These are phyloP conservation scores for Geophilus truncorum DNA, from an alignment of 2,888 invertebrate species.

Conservation along the genomic window DNA sequence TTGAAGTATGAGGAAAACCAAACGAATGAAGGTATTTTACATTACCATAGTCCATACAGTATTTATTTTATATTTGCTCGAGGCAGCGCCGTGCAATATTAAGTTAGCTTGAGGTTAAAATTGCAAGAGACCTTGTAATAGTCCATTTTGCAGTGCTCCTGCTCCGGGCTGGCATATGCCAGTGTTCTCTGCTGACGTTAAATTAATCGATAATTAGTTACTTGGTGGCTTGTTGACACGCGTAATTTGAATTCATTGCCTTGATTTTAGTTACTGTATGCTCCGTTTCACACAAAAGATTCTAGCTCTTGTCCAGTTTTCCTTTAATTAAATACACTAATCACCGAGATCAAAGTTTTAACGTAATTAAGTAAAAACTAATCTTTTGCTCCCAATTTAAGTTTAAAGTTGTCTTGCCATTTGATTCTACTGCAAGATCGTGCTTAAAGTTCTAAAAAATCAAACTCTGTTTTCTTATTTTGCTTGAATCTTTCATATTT, in stretches of 20 bases:
- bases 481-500: no score
- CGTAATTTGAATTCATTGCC: slow-evolving; percentile 21
- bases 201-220: slow-evolving; percentile 25
- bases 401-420: not conserved
- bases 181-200: not conserved
- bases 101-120: no score
- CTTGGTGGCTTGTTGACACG: not conserved
- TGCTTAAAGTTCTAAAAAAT: no score
- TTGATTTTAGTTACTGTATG: slow-evolving; percentile 8
- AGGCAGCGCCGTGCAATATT: no score
- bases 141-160: not conserved
- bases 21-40: not conserved
- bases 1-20: not conserved
- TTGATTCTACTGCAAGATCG: not conserved
- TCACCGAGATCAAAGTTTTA: not conserved
- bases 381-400: not conserved
- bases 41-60: no score
- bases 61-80: no score
- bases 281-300: not conserved
- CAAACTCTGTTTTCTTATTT: no score
- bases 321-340: not conserved
- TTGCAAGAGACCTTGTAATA: not conserved
- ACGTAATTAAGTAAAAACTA: not conserved
- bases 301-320: not conserved
- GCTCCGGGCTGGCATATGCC: not conserved